Evolutionary conservation across 2,888 invertebrate species (phyloP).

Genomic region (Apantesis nais): DNA sequence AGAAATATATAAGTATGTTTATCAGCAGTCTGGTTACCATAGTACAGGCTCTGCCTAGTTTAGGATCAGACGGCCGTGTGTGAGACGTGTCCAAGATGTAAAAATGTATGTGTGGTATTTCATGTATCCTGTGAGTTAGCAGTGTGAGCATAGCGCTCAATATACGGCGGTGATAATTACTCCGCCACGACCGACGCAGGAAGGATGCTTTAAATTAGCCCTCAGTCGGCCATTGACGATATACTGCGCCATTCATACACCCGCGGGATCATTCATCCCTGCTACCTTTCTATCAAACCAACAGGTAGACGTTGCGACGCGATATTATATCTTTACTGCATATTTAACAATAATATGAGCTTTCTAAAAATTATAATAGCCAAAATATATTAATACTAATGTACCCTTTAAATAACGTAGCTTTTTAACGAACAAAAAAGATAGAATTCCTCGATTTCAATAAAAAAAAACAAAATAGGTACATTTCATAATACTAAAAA

Average conservation of each 20-base stretch:
- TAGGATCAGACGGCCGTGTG: too few relatives aligned
- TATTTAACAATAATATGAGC: not conserved
- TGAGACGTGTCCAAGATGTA: too few relatives aligned
- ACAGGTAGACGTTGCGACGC: not conserved
- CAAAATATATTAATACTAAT: too few relatives aligned
- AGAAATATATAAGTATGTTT: too few relatives aligned
- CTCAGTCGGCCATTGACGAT: constrained; percentile 61
- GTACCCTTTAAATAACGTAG: too few relatives aligned
- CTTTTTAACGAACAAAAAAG: too few relatives aligned
- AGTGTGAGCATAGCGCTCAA: constrained; percentile 42
- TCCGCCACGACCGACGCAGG: constrained; percentile 52
- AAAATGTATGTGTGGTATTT: not conserved
- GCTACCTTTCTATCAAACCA: constrained; percentile 46
- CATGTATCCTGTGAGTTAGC: constrained; percentile 36
- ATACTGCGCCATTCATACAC: constrained; percentile 63
- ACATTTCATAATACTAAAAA: too few relatives aligned
- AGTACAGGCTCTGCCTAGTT: too few relatives aligned
- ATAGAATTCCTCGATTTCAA: too few relatives aligned
- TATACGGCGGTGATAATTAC: constrained; percentile 63
- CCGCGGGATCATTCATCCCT: constrained; percentile 65
- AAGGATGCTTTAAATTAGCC: constrained; percentile 61
- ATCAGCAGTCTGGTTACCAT: too few relatives aligned
- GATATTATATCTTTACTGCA: too few relatives aligned
- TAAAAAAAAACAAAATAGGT: too few relatives aligned
- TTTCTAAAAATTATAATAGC: not conserved